Evolutionary conservation across 2,797 vertebrate genomes (phyloP), one percentile per base, ranked within the genome.

Genomic region (Eleutherodactylus coqui): DNA sequence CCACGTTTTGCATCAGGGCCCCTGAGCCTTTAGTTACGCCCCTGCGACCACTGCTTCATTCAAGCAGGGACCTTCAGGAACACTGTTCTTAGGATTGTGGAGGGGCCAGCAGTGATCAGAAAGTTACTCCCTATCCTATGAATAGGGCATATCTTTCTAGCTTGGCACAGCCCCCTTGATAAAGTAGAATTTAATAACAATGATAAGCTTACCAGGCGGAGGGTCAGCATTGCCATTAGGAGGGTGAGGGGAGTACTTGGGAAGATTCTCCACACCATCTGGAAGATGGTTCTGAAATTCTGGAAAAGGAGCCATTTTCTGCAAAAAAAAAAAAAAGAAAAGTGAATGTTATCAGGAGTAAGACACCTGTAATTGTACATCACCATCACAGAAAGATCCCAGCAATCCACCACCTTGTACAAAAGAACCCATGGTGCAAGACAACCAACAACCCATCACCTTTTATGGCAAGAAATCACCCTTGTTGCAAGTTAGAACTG

Each of bases 271-370:
- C 16, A 91, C 88, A 53, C 91, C 92, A 47, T 88, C 90, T 2
- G 92, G 85, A 79, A 92, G 86, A 79, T 93, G 90, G 9, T 92
- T 93, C 85, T 92, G 94, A 41, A 94, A 89, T 88, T 97, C 92
- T 11, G 96, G 94, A 92, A 94, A 95, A 38, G 97, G 96, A 92
- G 96, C 95, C 98, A 99, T 99, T 88, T 82, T 91, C 96, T 94
- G 88, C 24, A 89, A 88, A 83, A 3, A 49, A 0, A 80, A 77
- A 7, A 89, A 88, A 83, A 3, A 49, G 1, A 80, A 77, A 7
- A 9, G 27, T 53, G 41, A 79, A 32, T 38, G n/a, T 45, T 51
- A 62, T 32, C n/a, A 41, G 17, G 24, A 38, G 27, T 27, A 38
- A 38, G 70, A 47, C 19, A 75, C 5, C 41, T 49, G 13, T 45